Percentiles rank a stretch among this genome's conserved stretches.
These are phyloP conservation scores for Amphibalanus amphitrite DNA, from an alignment of 1,140 invertebrate genomes.

Conservation along the genomic window DNA sequence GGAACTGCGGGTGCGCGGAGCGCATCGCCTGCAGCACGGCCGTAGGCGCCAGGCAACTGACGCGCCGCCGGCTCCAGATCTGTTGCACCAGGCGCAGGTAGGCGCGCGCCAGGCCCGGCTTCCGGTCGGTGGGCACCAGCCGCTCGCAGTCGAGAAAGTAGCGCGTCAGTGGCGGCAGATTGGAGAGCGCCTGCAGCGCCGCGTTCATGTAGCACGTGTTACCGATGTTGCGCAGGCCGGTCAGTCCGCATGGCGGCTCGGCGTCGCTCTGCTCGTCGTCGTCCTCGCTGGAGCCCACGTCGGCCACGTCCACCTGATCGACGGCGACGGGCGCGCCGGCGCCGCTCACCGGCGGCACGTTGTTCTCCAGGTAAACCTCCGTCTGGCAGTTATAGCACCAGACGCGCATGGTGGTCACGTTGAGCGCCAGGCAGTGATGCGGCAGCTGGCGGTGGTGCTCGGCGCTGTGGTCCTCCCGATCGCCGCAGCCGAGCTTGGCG, in stretches of 20 bases:
- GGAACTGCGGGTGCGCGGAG: constrained; percentile 79
- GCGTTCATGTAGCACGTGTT: constrained; percentile 98
- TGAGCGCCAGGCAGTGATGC: constrained; percentile 63
- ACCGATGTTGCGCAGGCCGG: constrained; percentile 77
- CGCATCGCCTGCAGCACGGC: constrained; percentile 66
- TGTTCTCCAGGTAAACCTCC: constrained; percentile 41
- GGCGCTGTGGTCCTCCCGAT: constrained; percentile 55
- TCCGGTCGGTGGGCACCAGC: constrained; percentile 47
- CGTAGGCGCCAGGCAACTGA: constrained; percentile 67
- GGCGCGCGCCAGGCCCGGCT: constrained; percentile 39
- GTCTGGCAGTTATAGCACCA: constrained; percentile 70
- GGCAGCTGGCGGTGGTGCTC: constrained; percentile 49
- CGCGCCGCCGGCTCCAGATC: constrained; percentile 54
- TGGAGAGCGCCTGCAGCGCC: constrained; percentile 82
- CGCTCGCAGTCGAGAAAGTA: constrained; percentile 75
- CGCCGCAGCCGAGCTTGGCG: constrained; percentile 57
- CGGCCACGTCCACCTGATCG: background rate
- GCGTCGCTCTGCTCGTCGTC: constrained; percentile 11
- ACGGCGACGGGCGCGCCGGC: background rate
- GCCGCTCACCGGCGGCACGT: background rate
- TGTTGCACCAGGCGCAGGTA: constrained; percentile 38
- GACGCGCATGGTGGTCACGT: constrained; percentile 55
- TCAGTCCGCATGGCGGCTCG: constrained; percentile 35
- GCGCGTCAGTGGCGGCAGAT: constrained; percentile 73
- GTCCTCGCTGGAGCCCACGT: constrained; percentile 5